Evolutionary conservation across 1,140 invertebrate genomes (phyloP).

Genomic region (Trichoplusia ni): DNA sequence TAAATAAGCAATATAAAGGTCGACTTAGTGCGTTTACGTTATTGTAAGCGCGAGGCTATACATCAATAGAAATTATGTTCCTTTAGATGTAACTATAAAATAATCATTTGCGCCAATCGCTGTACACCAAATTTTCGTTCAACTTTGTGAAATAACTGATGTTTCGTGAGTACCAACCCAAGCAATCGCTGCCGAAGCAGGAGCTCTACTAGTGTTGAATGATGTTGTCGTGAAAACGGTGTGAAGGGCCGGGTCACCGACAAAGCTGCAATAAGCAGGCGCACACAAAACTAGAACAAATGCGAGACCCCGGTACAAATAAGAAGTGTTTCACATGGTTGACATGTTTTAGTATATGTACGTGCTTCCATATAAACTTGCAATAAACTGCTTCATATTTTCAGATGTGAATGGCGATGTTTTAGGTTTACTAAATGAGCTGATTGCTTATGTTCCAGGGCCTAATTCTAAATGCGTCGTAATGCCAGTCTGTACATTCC

Average conservation of each 20-base stretch:
- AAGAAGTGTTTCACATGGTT: conserved; percentile 16
- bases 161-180: too few relatives aligned
- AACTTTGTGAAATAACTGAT: conserved; percentile 8
- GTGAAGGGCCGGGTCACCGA: too few relatives aligned
- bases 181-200: too few relatives aligned
- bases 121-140: not conserved
- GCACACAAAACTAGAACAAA: not conserved
- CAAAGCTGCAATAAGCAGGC: too few relatives aligned
- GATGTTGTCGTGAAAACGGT: too few relatives aligned
- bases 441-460: conserved; percentile 30
- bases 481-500: not conserved
- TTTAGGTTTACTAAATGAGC: conserved; percentile 38
- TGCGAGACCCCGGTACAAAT: conserved; percentile 11
- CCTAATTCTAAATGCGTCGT: conserved; percentile 32
- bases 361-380: conserved; percentile 61
- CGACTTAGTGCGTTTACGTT: conserved; percentile 5
- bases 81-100: not conserved
- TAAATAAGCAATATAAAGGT: conserved; percentile 23
- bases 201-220: too few relatives aligned
- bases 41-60: conserved; percentile 12
- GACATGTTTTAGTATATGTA: conserved; percentile 35
- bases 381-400: conserved; percentile 44
- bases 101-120: conserved; percentile 18
- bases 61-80: conserved; percentile 17
- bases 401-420: too few relatives aligned